These are phyloP conservation scores for Drosophila trapezifrons DNA, from an alignment of 1,140 invertebrate species.

Conservation along the genomic window DNA sequence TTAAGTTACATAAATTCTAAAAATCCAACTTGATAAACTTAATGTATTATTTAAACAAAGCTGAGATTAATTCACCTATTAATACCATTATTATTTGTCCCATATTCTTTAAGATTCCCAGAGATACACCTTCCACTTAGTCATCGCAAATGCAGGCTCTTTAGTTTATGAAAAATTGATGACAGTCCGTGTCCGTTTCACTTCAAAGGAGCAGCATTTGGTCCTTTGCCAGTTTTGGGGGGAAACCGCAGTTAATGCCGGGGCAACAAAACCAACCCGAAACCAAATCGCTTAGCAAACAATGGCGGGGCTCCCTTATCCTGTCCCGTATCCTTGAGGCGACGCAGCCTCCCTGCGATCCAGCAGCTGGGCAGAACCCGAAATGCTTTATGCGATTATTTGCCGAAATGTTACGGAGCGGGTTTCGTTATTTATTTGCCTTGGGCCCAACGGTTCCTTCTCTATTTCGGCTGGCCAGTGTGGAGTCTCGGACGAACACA, in stretches of 20 bases:
- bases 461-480: slow-evolving; percentile 4
- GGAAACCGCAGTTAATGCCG: slow-evolving; percentile 67
- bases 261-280: slow-evolving; percentile 42
- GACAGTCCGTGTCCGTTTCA: slow-evolving; percentile 53
- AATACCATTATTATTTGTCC: background rate
- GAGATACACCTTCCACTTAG: background rate
- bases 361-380: slow-evolving; percentile 60
- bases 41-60: background rate
- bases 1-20: background rate
- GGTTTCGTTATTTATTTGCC: slow-evolving; percentile 76
- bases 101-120: background rate
- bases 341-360: slow-evolving; percentile 47
- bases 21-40: background rate
- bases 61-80: background rate
- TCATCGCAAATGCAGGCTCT: slow-evolving; percentile 11
- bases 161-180: slow-evolving; percentile 44
- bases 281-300: slow-evolving; percentile 79
- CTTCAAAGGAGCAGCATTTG: slow-evolving; percentile 54
- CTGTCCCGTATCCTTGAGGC: background rate
- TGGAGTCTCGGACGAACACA: slow-evolving; percentile 45
- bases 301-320: slow-evolving; percentile 39
- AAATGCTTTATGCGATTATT: slow-evolving; percentile 83
- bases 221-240: background rate
- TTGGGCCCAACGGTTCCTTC: slow-evolving; percentile 31
- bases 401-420: slow-evolving; percentile 73